Evolutionary conservation across 2,888 invertebrate species (phyloP), one percentile per base, ranked within the genome.

Genomic region (Conistra vaccinii): DNA sequence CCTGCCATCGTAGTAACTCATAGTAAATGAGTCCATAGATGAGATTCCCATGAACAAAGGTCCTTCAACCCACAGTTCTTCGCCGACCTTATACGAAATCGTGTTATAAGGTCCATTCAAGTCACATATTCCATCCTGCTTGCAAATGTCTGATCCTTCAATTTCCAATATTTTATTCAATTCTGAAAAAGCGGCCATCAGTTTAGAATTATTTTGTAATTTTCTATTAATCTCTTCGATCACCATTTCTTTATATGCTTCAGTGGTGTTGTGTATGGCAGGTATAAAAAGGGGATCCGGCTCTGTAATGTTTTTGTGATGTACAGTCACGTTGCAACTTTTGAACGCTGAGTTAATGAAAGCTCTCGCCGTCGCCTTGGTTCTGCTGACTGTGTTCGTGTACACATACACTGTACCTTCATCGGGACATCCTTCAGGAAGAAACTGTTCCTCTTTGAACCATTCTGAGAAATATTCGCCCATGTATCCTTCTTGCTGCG

Each of bases 141-240:
- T 76, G 62, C 86, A 87, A 68, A 85, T 29, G 0, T 85, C 79
- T 23, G 86, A 83, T 26, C 60, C 7, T 62, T 76, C 62, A 26
- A 85, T 73, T n/a, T 85, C 73, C 39, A 87, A 78, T 60, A 87
- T 69, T 14, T 82, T 45, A 65, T 86, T 86, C n/a, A 87, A 23
- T 68, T 62, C 67, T 7, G 26, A 20, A n/a, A 76, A 70, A 2
- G 39, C 69, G 55, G 55, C 55, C 3, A 39, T 67, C 12, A 85
- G 26, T 69, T 76, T 79, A 10, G 5, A 17, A 58, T 81, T 80
- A 23, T 78, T 67, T 5, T 67, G 26, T 23, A 80, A 2, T 53
- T 76, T 75, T 35, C 55, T 55, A 1, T 35, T 42, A 12, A 85
- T 78, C 78, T 80, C 75, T 39, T 73, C 23, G 14, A 71, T 17